Base-by-base conservation (phyloP, 2,113 vertebrate genomes). In the Electrona antarctica region DNA sequence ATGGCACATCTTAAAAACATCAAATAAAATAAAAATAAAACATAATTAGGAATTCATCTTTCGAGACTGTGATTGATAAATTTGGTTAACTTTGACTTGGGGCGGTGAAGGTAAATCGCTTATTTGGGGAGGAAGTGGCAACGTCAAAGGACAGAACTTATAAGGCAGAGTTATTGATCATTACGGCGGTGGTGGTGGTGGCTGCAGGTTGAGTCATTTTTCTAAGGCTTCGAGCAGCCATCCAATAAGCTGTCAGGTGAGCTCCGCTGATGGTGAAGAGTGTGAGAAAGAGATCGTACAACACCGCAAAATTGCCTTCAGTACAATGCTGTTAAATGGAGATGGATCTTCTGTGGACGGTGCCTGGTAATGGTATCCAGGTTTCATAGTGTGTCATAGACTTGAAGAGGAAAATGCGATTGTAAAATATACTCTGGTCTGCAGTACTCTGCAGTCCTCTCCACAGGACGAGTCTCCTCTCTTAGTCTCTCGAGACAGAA, bases 91-190 rank as follows among this genome's bases (percentile, higher is more conserved):
- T 74, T 68, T 67, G 67, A 51, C 60, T 71, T 72, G 72, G 69
- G 69, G 74, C 65, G 79, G 77, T 74, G 67, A 71, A 71, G 74
- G 60, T 50, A 71, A 83, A 78, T 71, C 7, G 61, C 85, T 84
- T 76, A 75, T 86, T 82, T 77, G 65, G 69, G 82, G 60, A 59
- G 74, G 76, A 65, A 62, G 85, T 47, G n/a, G 58, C 69, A 71
- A 74, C 65, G 78, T 78, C 62, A 67, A n/a, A 69, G 50, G 54
- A 57, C 55, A 59, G 45, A 33, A n/a, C n/a, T 21, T 21, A 21
- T 21, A 11, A 7, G 12, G 69, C 66, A 69, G 69, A 64, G 51
- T 72, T 78, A 88, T 76, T 71, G 75, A 87, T 89, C 71, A 73
- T 81, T 60, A 73, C 50, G 73, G 28, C 29, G 60, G 54, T 84